Base-by-base conservation (phyloP, 2,888 invertebrate species). In the Neocrepidodera transversa region DNA sequence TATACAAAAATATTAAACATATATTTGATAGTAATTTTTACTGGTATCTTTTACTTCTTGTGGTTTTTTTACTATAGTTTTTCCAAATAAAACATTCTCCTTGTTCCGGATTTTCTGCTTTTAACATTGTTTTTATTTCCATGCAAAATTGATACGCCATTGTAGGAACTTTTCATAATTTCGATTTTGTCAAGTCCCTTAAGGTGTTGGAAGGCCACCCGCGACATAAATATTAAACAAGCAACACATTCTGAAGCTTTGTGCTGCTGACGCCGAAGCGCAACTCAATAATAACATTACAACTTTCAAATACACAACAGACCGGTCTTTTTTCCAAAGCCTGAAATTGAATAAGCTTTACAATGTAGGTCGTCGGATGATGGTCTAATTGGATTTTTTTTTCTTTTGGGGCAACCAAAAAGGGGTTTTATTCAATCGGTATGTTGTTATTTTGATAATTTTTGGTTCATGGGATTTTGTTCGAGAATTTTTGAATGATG, bases 171-270 rank as follows among this genome's bases (percentile, higher is more conserved):
- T 67, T 67, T 66, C 65, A 63, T 67, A 67, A 67, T 67, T 67
- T 64, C 67, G 64, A 66, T 66, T 67, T 65, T 50, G 61, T 8
- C 20, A 43, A 63, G 59, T 64, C 64, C 64, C 67, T 43, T 51
- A 50, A 50, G 50, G 50, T 50, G 50, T 54, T 48, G 47, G 20
- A 26, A 62, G 58, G 64, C 51, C 58, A 62, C 68, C 68, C 62
- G 60, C 60, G 60, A 62, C 67, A 70, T 72, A 69, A 72, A 72
- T 71, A 72, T 71, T 69, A 70, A 72, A 71, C 69, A 62, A 68
- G 63, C 53, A 62, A 45, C 45, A 50, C 63, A 60, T 63, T 65
- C 63, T 60, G 67, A 62, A 60, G 58, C 60, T 60, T 57, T 52
- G 60, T 54, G 38, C 23, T 23, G 30, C 30, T 52, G 52, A 20